A percentile compares a stretch with the other conserved stretches of the same genome.
Evolutionary conservation across 1,140 invertebrate genomes (phyloP).

Genomic region (Drosophila pachea): DNA sequence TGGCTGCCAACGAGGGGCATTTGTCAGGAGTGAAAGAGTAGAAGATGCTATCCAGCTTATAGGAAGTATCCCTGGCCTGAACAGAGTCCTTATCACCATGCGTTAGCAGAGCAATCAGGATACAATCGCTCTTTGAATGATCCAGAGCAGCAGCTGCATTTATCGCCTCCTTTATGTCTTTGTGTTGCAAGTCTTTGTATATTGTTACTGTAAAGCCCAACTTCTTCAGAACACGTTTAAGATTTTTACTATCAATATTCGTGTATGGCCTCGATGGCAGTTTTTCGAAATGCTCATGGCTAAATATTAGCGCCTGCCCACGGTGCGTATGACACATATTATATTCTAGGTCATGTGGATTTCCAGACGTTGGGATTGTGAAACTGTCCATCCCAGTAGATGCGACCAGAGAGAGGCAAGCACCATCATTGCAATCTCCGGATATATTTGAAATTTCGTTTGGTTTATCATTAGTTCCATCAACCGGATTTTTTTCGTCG

Average conservation of each 20-base stretch:
- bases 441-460: neutral
- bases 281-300: conserved; percentile 87
- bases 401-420: neutral
- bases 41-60: conserved; percentile 89
- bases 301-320: conserved; percentile 91
- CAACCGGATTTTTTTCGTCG: too few relatives aligned
- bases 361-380: conserved; percentile 81
- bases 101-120: conserved; percentile 88
- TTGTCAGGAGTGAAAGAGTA: conserved; percentile 90
- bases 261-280: conserved; percentile 84
- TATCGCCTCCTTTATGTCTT: conserved; percentile 83
- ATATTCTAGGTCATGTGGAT: conserved; percentile 85
- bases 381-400: too few relatives aligned
- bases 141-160: conserved; percentile 83
- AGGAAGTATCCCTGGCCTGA: conserved; percentile 90
- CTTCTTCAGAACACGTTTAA: conserved; percentile 82
- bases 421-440: neutral
- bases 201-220: conserved; percentile 87
- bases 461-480: neutral
- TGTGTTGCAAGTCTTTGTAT: conserved; percentile 81
- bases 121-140: conserved; percentile 87
- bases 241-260: conserved; percentile 85
- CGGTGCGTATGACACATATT: conserved; percentile 90
- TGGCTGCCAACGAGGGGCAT: conserved; percentile 91
- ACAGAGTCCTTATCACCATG: conserved; percentile 92